Evolutionary conservation across 2,888 invertebrate genomes (phyloP), one percentile per base, ranked within the genome.

Genomic region (Patella ulyssiponensis): DNA sequence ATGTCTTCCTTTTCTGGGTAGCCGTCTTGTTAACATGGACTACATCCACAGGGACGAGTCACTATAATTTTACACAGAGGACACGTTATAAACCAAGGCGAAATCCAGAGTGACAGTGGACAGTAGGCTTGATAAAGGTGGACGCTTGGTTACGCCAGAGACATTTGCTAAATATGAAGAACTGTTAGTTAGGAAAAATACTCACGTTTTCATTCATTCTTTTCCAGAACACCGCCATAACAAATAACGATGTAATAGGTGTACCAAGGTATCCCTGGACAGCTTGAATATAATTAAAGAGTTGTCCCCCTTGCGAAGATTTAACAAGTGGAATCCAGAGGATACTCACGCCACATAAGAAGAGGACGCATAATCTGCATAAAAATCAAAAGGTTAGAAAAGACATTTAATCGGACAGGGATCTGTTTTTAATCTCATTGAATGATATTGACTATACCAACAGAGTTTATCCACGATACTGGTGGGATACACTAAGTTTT

Each of bases 261-360:
- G 90, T 89, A 14, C 90, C 90, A 0, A 90, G 86, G 75, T 90
- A 90, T 7, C 90, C 90, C 77, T 90, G 89, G 20, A 90, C 86
- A 1, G 90, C 88, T 82, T 90, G 90, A 56, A 90, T 90, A 79
- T 90, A 90, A 69, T 88, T 87, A 79, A 90, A 90, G 58, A 90
- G 84, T 83, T 90, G 90, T 69, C 90, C 90, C 33, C 90, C 88
- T 79, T 89, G 89, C 0, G 90, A 89, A 3, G 89, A 88, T 79
- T 88, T 86, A 1, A 90, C 88, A 74, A 90, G 76, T 0, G 90
- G 90, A 44, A 90, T 86, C 90, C 90, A 90, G 23, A 89, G 79
- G n/a, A 90, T 88, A 74, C 88, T 87, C 12, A 90, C 83, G 11
- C 81, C 88, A 79, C 89, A 89, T 77, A 90, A 78, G 12, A 87